Evolutionary conservation across 2,888 invertebrate genomes (phyloP).

Genomic region (Epirrhoe tristata): DNA sequence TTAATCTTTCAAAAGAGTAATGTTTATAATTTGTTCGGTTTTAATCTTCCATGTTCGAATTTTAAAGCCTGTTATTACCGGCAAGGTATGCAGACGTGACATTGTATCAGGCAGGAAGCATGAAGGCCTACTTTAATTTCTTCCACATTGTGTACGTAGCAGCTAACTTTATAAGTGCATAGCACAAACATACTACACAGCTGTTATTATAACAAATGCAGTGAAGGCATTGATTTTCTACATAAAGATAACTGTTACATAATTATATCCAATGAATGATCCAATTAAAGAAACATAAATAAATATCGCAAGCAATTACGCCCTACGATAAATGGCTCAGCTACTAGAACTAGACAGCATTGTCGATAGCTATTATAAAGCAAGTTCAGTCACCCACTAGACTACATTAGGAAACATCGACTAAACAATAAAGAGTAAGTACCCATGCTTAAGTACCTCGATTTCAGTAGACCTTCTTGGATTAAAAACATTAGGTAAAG

Average conservation of each 20-base stretch:
- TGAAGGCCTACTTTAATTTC: too few species aligned
- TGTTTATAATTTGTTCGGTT: not conserved
- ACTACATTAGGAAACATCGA: not conserved
- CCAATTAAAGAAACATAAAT: not conserved
- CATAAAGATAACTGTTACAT: too few species aligned
- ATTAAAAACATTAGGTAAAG: not conserved
- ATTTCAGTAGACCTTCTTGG: not conserved
- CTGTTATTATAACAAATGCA: too few species aligned
- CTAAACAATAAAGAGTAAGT: conserved; percentile 2
- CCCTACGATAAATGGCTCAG: conserved; percentile 6
- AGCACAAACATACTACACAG: too few species aligned
- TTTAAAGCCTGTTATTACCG: not conserved
- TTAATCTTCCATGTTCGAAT: not conserved
- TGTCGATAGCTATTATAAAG: conserved; percentile 12
- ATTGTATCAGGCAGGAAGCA: too few species aligned
- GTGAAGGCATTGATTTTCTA: too few species aligned
- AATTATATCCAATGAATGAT: not conserved
- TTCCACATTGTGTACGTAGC: too few species aligned
- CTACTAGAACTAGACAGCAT: conserved; percentile 7
- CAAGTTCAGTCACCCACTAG: not conserved
- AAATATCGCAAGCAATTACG: conserved; percentile 3
- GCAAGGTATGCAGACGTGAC: not conserved
- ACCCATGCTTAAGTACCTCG: conserved; percentile 2
- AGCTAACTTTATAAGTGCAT: too few species aligned
- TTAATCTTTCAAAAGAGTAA: not conserved